A percentile compares a stretch with the other conserved stretches of the same genome.
Conservation (phyloP, 1,140 invertebrate species). For the Proctacanthus coquilletti region DNA sequence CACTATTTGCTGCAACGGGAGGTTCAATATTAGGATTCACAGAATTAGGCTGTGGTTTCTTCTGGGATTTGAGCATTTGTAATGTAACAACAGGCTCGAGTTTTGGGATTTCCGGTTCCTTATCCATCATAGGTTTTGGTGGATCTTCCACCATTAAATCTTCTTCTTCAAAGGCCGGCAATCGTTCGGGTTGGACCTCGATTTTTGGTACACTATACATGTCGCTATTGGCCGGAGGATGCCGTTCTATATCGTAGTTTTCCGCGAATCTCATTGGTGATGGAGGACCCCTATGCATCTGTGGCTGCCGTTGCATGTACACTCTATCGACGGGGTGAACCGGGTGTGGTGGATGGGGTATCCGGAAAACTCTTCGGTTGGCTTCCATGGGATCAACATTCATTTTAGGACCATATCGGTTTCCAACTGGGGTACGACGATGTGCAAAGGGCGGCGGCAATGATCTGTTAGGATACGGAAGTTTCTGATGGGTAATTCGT, state of each 20-base stretch:
- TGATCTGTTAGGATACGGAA: slow-evolving; percentile 16
- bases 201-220: no score
- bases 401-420: not conserved
- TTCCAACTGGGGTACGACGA: slow-evolving; percentile 12
- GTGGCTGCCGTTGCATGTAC: slow-evolving; percentile 11
- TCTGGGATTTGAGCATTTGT: slow-evolving; percentile 44
- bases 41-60: slow-evolving; percentile 15
- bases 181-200: slow-evolving; percentile 10
- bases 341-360: slow-evolving; percentile 8
- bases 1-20: no score
- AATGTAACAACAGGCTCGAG: slow-evolving; percentile 38
- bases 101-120: slow-evolving; percentile 13
- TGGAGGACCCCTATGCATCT: slow-evolving; percentile 8
- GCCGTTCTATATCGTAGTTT: slow-evolving; percentile 16
- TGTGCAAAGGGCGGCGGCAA: slow-evolving; percentile 22
- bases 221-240: slow-evolving; percentile 5
- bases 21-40: no score
- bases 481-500: slow-evolving; percentile 27
- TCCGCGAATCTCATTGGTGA: slow-evolving; percentile 8
- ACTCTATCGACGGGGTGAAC: slow-evolving; percentile 15
- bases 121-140: slow-evolving; percentile 16
- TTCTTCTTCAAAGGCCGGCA: slow-evolving; percentile 23
- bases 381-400: slow-evolving; percentile 8
- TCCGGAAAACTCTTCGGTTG: slow-evolving; percentile 22
- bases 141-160: slow-evolving; percentile 27